A percentile compares a stretch with the other conserved stretches of the same genome.
Evolutionary conservation across 2,113 vertebrate species (phyloP).

Genomic region (Penelope pileata): DNA sequence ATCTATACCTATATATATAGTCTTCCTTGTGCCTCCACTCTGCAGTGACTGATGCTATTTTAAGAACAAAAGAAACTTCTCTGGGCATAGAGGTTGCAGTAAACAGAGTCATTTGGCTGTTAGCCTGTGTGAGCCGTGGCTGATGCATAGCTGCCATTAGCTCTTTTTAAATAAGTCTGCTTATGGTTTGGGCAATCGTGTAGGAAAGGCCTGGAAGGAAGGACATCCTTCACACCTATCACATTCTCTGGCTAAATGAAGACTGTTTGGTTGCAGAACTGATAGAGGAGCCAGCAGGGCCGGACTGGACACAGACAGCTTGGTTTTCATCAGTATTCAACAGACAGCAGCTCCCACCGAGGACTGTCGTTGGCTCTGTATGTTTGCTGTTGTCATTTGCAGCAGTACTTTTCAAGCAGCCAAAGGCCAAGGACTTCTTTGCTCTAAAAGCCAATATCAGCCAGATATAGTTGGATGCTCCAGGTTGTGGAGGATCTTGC

Average conservation of each 20-base stretch:
- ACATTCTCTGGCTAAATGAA: neutral
- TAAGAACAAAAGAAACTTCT: constrained; percentile 34
- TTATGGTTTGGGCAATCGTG: neutral
- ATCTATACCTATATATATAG: neutral
- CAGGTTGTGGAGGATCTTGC: neutral
- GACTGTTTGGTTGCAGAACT: neutral
- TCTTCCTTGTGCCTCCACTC: neutral
- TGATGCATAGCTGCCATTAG: constrained; percentile 9
- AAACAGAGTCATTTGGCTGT: constrained; percentile 23
- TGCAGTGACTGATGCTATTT: neutral
- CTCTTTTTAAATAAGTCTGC: neutral
- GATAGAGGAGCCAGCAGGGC: neutral
- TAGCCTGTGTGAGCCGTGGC: neutral
- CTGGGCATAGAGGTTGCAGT: neutral
- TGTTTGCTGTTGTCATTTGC: neutral
- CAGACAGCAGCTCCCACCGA: neutral
- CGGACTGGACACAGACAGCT: neutral
- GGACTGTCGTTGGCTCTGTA: neutral
- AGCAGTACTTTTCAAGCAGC: neutral
- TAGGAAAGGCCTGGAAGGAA: neutral
- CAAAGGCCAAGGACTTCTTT: neutral
- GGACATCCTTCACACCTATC: neutral
- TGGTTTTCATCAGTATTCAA: neutral
- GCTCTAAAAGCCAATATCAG: neutral
- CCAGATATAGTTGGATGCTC: neutral